phyloP scores from a whole-genome alignment of 2,113 vertebrate species.

The Halcyon malimbica region DNA sequence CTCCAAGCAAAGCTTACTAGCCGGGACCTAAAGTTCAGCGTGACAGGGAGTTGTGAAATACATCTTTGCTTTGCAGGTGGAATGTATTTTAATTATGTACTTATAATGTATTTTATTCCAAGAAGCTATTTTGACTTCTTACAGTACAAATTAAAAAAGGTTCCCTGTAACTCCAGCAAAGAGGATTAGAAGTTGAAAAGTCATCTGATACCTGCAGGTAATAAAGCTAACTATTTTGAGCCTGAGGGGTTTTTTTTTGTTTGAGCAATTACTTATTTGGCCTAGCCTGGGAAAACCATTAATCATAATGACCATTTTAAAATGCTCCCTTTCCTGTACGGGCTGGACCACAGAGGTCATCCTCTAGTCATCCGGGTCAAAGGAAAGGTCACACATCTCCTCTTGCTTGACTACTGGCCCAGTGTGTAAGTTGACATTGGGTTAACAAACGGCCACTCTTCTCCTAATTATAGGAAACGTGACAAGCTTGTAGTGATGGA shows the following conservation, averaged over 20 bases:
- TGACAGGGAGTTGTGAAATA: background rate
- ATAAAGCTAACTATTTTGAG: background rate
- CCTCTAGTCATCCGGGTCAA: slow-evolving; percentile 54
- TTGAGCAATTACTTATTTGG: background rate
- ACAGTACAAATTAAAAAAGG: background rate
- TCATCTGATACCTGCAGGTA: background rate
- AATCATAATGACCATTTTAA: slow-evolving; percentile 60
- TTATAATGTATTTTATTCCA: background rate
- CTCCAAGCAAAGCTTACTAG: background rate
- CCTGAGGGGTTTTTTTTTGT: background rate
- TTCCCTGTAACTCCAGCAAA: background rate
- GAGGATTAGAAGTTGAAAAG: background rate
- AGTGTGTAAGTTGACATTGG: slow-evolving; percentile 12
- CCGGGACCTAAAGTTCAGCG: background rate
- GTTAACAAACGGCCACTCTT: slow-evolving; percentile 60
- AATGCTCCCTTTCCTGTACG: slow-evolving; percentile 15
- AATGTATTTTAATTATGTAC: background rate
- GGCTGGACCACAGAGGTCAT: slow-evolving; percentile 54
- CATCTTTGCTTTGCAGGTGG: background rate
- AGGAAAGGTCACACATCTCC: slow-evolving; percentile 38
- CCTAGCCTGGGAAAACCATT: slow-evolving; percentile 43
- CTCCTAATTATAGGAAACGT: slow-evolving; percentile 33
- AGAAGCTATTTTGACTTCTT: background rate
- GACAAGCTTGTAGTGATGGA: background rate
- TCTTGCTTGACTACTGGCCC: slow-evolving; percentile 54